Base-by-base conservation (phyloP, 1,140 invertebrate genomes). In the Aethina tumida region DNA sequence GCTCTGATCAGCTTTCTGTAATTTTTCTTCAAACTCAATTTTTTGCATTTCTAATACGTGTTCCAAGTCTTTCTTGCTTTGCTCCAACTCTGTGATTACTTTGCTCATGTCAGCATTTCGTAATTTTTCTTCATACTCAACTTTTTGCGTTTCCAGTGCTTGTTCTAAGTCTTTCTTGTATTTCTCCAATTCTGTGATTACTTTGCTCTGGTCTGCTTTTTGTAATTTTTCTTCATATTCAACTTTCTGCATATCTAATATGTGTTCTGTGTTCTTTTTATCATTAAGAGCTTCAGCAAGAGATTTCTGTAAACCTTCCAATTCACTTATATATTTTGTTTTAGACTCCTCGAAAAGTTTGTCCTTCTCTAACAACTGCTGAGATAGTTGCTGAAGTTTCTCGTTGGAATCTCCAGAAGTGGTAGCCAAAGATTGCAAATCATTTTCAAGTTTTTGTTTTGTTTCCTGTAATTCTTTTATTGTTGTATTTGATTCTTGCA, bases 281-380 rank as follows among this genome's bases (percentile, higher is more conserved):
- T 17, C 3, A 13, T 3, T 2, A 45, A 1, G 8, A 7, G 10
- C 14, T 22, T 28, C 33, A 15, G 29, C 24, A 6, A 35, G n/a
- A n/a, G 39, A 7, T 7, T 38, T 39, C 39, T 46, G 24, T 3
- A 43, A 8, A 12, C 18, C 9, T 20, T 39, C 16, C 10, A 43
- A 5, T 27, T 43, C 45, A 2, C 14, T 3, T 36, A 37, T 10
- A n/a, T 35, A 33, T 16, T 47, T 27, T 10, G 27, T 2, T 13
- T 47, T 50, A 18, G 10, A 29, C 12, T 19, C 10, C 21, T 44
- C 36, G 2, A 38, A n/a, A 9, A 18, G 19, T 2, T 0, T 17
- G 18, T 44, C 15, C 16, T 44, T 39, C 24, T 39, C 36, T 17
- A 38, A 14, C n/a, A 44, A 17, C 18, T 33, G 18, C 14, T 16